Evolutionary conservation across 2,797 vertebrate genomes (phyloP), one percentile per base, ranked within the genome.

Genomic region (Enteromius trimaculatus): DNA sequence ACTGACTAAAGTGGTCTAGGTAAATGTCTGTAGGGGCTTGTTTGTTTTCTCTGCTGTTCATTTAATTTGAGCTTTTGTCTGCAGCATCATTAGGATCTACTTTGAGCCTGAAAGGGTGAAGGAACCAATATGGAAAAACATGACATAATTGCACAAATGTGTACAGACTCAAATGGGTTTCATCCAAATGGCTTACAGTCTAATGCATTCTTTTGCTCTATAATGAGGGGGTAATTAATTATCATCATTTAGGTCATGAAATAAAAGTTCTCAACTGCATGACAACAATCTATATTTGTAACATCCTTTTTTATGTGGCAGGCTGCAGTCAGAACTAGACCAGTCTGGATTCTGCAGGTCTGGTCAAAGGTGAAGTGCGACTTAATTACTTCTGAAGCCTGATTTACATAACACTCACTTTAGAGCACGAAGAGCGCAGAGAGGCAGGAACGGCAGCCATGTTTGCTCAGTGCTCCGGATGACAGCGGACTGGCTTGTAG

Each of bases 341-440:
- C 37, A 60, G 76, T 84, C 86, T 31, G 76, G 81, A 84, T 80
- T 84, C 60, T 80, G 81, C 80, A 83, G 86, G 80, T 86, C 79
- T 86, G 83, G 86, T 81, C 84, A 85, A 86, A 86, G 77, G 84
- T 87, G 75, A 60, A 51, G 68, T 42, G 62, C 6, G 71, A 86
- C 75, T 86, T 88, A 86, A 89, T 86, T 85, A 77, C 77, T 81
- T 86, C 77, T 87, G 77, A 89, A 86, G 82, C 47, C 19, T 69
- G 21, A 87, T 86, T 87, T 87, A 80, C 85, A 87, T 87, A 89
- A 86, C 65, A 51, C 74, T 68, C 81, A 83, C 83, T 88, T 87
- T 37, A 83, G 82, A 88, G 80, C 19, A 64, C 7, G 77, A 64
- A 83, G 77, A 86, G 58, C 6, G 44, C 60, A 42, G 37, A 75